phyloP scores from a whole-genome alignment of 2,113 vertebrate genomes.

The Cranoglanis bouderius region DNA sequence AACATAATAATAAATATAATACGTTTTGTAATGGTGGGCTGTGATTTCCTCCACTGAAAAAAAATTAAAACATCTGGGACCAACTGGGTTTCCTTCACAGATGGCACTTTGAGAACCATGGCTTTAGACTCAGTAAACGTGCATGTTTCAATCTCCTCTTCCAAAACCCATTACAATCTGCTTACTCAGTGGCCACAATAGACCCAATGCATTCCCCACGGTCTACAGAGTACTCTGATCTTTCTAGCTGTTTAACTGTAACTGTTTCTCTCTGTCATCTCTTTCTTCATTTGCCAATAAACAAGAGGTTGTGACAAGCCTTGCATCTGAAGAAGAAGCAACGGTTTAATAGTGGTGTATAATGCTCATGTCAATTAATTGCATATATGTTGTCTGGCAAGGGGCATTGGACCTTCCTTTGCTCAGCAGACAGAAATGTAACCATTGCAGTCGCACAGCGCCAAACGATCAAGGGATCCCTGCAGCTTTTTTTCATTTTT shows the following conservation, averaged over 20 bases:
- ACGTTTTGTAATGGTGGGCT: background rate
- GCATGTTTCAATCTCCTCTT: background rate
- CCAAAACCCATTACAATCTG: conserved; percentile 31
- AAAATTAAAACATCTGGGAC: background rate
- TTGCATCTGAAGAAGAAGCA: conserved; percentile 48
- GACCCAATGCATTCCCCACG: conserved; percentile 6
- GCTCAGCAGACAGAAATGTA: conserved; percentile 27
- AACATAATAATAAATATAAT: background rate
- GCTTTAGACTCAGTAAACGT: background rate
- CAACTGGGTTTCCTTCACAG: background rate
- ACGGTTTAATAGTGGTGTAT: conserved; percentile 56
- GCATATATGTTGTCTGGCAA: conserved; percentile 44
- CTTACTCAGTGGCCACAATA: conserved; percentile 32
- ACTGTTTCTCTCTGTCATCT: conserved; percentile 11
- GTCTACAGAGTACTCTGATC: conserved; percentile 22
- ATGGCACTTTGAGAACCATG: background rate
- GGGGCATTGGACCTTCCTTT: conserved; percentile 18
- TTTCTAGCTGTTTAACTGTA: conserved; percentile 19
- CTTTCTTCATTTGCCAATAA: conserved; percentile 32
- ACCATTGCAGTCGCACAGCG: background rate
- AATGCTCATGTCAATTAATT: conserved; percentile 52
- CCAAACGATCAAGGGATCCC: conserved; percentile 21
- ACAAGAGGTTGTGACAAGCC: conserved; percentile 41
- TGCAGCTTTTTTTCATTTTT: conserved; percentile 17
- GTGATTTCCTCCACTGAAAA: background rate